phyloP scores from a whole-genome alignment of 2,888 invertebrate species.

The Pseudococcus viburni region DNA sequence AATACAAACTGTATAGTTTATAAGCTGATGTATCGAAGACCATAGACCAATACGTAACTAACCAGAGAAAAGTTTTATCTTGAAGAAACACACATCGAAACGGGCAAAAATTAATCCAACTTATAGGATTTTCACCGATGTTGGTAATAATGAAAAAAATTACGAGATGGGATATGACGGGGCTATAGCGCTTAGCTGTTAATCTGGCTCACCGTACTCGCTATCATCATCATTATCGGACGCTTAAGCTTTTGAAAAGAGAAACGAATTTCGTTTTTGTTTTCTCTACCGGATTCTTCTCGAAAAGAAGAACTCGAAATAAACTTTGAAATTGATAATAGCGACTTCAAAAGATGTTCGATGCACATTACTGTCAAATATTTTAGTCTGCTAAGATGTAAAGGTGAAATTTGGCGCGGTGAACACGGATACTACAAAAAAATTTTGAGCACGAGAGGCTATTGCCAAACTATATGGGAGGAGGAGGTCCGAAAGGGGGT shows the following conservation, averaged over 20 bases:
- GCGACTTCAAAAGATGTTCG: neutral
- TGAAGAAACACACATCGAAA: constrained; percentile 3
- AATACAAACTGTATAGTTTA: neutral
- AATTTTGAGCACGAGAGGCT: too few relatives aligned
- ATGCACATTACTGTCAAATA: too few relatives aligned
- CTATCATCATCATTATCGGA: neutral
- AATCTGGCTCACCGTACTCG: neutral
- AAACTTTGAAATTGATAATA: neutral
- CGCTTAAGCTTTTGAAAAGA: neutral
- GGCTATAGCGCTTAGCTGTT: neutral
- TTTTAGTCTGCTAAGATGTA: too few relatives aligned
- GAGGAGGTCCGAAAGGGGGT: too few relatives aligned
- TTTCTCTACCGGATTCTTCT: neutral
- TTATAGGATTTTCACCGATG: constrained; percentile 6
- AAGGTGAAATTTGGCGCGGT: too few relatives aligned
- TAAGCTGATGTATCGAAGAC: neutral
- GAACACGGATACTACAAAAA: too few relatives aligned
- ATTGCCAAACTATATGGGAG: too few relatives aligned
- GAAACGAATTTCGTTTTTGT: constrained; percentile 7
- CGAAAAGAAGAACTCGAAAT: neutral
- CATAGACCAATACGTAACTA: neutral
- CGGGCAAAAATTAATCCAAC: constrained; percentile 43
- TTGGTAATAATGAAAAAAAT: constrained; percentile 26
- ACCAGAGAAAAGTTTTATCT: neutral
- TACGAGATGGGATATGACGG: neutral